Evolutionary conservation across 2,113 vertebrate genomes (phyloP), one percentile per base, ranked within the genome.

Genomic region (Eleginops maclovinus): DNA sequence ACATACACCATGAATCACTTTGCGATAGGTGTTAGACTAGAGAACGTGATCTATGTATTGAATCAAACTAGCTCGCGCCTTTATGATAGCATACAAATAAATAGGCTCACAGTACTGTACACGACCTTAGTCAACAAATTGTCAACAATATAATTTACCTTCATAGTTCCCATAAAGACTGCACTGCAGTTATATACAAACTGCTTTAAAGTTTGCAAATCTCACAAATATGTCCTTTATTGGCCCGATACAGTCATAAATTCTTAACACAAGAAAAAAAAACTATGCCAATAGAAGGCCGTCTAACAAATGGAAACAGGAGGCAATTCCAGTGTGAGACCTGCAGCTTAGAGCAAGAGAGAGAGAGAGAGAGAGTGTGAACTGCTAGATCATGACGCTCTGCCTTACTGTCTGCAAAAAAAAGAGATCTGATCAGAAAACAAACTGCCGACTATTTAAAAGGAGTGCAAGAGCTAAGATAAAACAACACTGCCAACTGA

Each of bases 311-410:
- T 90, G 83, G 58, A 71, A 80, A 85, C 75, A 61, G 60, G 72
- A 78, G 67, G 24, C 59, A 67, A 83, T 82, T 75, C 82, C 69
- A 68, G 66, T 55, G 62, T 28, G 70, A 73, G 65, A 63, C 75
- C 74, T 74, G 77, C 71, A 70, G 83, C 61, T 79, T 53, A 71
- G 69, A 84, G 58, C 61, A 16, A 36, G 36, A 80, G 83, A 77
- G 63, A 67, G 36, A 80, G 83, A 77, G 63, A 67, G 13, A 8
- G 40, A 3, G 12, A 75, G 58, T 26, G 65, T 0, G 11, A 54
- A 28, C 73, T 70, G 79, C 66, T 43, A 58, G 47, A 54, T 72
- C 76, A 47, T 67, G 28, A 74, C 51, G 19, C 31, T 26, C 17
- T 44, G 47, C 22, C 28, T 22, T 43, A 0, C 41, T 49, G 26